phyloP scores from a whole-genome alignment of 2,797 vertebrate species.

The Phataginus tetradactyla region DNA sequence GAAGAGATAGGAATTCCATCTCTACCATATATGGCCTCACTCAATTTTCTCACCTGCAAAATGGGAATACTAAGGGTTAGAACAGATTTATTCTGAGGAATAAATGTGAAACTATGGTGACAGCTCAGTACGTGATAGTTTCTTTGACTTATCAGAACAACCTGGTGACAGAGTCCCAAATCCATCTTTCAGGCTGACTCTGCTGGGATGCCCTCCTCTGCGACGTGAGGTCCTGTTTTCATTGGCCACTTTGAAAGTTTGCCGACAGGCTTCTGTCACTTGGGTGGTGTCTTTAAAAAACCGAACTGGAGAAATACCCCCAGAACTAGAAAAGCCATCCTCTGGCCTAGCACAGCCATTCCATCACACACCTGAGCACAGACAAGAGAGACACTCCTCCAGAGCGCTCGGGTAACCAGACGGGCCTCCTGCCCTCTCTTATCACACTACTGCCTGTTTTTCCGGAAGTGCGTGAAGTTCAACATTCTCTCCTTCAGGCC shows the following conservation, averaged over 20 bases:
- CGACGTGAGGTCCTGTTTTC: too few species aligned
- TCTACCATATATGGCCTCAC: rapidly evolving
- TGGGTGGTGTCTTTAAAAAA: not conserved
- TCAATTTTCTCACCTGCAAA: not conserved
- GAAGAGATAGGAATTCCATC: rapidly evolving
- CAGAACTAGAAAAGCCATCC: too few species aligned
- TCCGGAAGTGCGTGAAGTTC: not conserved
- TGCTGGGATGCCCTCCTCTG: rapidly evolving
- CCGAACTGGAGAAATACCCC: not conserved
- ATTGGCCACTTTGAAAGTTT: not conserved
- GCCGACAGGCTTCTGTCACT: not conserved
- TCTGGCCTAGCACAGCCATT: too few species aligned
- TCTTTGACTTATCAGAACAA: not conserved
- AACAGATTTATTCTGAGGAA: not conserved
- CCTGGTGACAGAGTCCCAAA: rapidly evolving
- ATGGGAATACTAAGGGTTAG: rapidly evolving
- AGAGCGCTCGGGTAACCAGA: not conserved
- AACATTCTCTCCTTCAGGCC: not conserved
- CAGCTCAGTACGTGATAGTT: rapidly evolving
- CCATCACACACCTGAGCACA: not conserved
- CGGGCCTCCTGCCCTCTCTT: rapidly evolving
- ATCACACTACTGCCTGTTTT: not conserved
- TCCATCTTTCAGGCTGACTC: rapidly evolving
- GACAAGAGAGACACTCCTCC: not conserved
- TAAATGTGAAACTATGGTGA: rapidly evolving